Base-by-base conservation (phyloP, 2,888 invertebrate species). In the Pseudolycoriella hygida region DNA sequence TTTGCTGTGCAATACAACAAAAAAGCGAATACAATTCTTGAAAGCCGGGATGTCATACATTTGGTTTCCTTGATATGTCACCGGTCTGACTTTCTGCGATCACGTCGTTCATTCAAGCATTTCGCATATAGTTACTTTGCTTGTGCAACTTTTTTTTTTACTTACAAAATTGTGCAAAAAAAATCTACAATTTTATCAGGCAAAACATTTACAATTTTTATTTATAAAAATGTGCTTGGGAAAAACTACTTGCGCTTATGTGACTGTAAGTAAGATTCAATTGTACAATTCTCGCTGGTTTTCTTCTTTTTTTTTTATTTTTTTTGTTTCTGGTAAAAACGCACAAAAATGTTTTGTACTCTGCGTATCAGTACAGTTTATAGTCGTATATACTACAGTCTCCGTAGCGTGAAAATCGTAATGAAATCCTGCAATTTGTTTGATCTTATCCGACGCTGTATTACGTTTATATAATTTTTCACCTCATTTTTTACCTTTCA, bases 321-420 rank as follows among this genome's bases (percentile, higher is more conserved):
- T 25, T 25, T 25, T 25, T 25, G 25, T 25, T 25, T 25, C 25
- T 25, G 25, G 8, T 25, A 25, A 25, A 25, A 25, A 25, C 25
- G 25, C 25, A 25, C 25, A 25, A 25, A 25, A 25, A 25, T 25
- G 25, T 25, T 25, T 25, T 25, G 25, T 25, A 25, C 25, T 8
- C 5, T 25, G 8, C 25, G 25, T 25, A 25, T 8, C 25, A 25
- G 25, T 25, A 25, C 25, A 25, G 25, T 8, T 25, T 25, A 6
- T 25, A 8, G 4, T 4, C 3, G 3, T 17, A 17, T 17, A 17
- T 15, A 38, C 15, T 42, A 3, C 15, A 18, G 17, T 19, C 18
- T 40, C 40, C 40, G 45, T 34, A 48, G 50, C 50, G 50, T 48
- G 50, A 50, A 50, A 50, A 50, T 50, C 47, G 46, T 44, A 48